A percentile compares a stretch with the other conserved stretches of the same genome.
These are phyloP conservation scores for Atta cephalotes DNA, from an alignment of 1,140 invertebrate genomes.

Conservation along the genomic window DNA sequence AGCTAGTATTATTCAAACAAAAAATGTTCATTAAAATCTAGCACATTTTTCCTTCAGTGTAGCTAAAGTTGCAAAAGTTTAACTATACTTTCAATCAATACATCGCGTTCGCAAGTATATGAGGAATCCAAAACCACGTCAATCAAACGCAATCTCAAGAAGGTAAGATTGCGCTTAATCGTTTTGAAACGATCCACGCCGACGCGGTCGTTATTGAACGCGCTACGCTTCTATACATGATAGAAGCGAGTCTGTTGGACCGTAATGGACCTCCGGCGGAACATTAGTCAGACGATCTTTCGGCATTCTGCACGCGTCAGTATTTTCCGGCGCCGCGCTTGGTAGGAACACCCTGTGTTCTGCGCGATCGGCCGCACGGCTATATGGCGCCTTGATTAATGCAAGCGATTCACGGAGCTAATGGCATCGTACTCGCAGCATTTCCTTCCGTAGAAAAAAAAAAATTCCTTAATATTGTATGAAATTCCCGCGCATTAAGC, in stretches of 20 bases:
- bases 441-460: conserved; percentile 59
- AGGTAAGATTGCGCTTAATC: conserved; percentile 8
- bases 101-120: background rate
- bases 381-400: conserved; percentile 62
- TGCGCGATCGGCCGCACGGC: conserved; percentile 20
- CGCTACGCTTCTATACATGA: conserved; percentile 17
- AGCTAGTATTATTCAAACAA: too few relatives aligned
- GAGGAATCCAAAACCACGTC: background rate
- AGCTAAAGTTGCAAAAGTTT: background rate
- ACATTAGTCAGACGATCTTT: conserved; percentile 60
- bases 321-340: conserved; percentile 45
- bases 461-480: conserved; percentile 72
- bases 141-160: background rate
- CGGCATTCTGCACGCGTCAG: conserved; percentile 52
- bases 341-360: conserved; percentile 28
- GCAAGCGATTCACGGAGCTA: conserved; percentile 67
- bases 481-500: conserved; percentile 64
- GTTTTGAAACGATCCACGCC: background rate
- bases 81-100: background rate
- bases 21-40: too few relatives aligned
- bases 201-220: background rate
- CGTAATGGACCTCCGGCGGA: conserved; percentile 20
- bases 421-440: conserved; percentile 49
- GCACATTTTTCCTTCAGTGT: too few relatives aligned
- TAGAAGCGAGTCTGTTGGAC: conserved; percentile 33